Conservation (phyloP, 1,140 invertebrate species). For the Aphis gossypii region DNA sequence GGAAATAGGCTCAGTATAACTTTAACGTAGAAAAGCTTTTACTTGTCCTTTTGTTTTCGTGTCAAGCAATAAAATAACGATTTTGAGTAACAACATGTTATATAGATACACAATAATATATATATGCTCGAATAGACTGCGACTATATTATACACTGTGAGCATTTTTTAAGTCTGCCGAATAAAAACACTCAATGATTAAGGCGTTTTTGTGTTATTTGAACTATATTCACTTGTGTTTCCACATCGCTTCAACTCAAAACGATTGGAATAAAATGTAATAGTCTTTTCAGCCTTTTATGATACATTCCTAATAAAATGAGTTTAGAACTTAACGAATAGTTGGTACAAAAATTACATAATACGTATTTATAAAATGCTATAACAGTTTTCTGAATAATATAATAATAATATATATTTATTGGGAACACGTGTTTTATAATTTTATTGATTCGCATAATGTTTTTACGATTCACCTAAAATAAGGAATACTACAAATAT, state of each 20-base stretch:
- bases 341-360: neutral
- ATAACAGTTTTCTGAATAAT: neutral
- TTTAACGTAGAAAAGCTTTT: slow-evolving; percentile 39
- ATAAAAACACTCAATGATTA: slow-evolving; percentile 11
- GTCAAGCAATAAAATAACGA: slow-evolving; percentile 38
- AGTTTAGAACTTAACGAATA: neutral
- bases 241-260: neutral
- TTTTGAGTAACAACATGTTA: neutral
- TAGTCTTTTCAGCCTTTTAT: neutral
- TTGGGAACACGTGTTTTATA: neutral
- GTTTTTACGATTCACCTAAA: too few species aligned
- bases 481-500: too few species aligned
- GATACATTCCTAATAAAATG: neutral
- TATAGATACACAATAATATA: neutral
- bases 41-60: slow-evolving; percentile 20
- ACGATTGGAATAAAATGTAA: neutral
- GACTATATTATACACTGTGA: neutral
- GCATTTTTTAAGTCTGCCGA: neutral
- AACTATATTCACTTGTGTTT: neutral
- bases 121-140: neutral
- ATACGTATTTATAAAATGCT: neutral
- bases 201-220: neutral
- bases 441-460: neutral
- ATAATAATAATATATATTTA: neutral
- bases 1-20: neutral